These are phyloP conservation scores for Oryzias celebensis DNA, from an alignment of 2,113 vertebrate genomes.

Conservation along the genomic window DNA sequence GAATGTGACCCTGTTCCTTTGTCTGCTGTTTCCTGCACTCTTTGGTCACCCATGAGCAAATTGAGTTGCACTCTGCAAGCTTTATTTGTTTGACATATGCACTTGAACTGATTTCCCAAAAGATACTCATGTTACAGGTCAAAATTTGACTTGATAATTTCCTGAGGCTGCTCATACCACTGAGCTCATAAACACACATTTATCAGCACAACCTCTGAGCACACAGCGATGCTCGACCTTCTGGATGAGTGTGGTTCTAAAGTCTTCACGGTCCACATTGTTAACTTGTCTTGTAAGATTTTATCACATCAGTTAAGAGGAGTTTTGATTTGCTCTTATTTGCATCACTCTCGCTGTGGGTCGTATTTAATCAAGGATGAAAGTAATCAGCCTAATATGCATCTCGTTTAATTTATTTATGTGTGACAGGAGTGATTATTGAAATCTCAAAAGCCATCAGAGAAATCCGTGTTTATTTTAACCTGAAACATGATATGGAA, in stretches of 20 bases:
- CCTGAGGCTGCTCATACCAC: neutral
- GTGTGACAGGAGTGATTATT: constrained; percentile 38
- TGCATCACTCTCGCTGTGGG: constrained; percentile 28
- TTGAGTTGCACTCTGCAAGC: constrained; percentile 31
- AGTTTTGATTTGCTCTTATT: constrained; percentile 25
- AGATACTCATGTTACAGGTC: constrained; percentile 34
- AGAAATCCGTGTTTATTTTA: constrained; percentile 21
- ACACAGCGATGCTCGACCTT: neutral
- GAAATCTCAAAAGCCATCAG: constrained; percentile 39
- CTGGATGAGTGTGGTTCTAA: neutral
- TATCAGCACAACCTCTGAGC: constrained; percentile 5
- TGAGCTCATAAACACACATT: constrained; percentile 7
- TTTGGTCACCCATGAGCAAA: constrained; percentile 40
- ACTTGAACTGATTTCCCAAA: constrained; percentile 30
- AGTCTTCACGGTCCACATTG: neutral
- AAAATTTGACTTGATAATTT: constrained; percentile 50
- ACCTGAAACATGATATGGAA: constrained; percentile 9
- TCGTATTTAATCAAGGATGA: constrained; percentile 44
- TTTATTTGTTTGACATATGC: constrained; percentile 48
- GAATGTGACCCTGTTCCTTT: constrained; percentile 15
- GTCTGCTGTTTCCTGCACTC: constrained; percentile 11
- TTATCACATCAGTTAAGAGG: constrained; percentile 35
- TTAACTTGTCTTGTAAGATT: constrained; percentile 17
- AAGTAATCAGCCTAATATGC: constrained; percentile 38
- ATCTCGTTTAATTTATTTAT: constrained; percentile 48